Evolutionary conservation across 1,140 invertebrate genomes (phyloP).

Genomic region (Scylla paramamosain): DNA sequence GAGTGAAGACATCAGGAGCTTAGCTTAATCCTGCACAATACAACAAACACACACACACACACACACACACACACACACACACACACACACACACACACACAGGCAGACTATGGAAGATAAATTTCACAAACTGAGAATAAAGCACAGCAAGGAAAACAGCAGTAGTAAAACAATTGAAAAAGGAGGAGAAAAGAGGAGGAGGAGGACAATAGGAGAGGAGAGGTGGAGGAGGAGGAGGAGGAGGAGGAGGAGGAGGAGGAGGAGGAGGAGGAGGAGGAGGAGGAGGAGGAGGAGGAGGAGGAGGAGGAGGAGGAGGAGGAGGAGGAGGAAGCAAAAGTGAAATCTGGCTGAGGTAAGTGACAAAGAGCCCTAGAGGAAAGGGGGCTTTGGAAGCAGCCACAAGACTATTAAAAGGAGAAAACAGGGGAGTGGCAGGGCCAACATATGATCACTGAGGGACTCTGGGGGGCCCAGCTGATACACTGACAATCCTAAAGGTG

Average conservation of each 20-base stretch:
- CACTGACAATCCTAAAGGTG: neutral
- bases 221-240: conserved; percentile 18
- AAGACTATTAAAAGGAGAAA: no score
- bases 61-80: no score
- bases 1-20: no score
- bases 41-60: no score
- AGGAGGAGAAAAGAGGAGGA: neutral
- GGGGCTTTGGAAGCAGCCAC: neutral
- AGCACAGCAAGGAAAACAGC: no score
- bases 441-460: conserved; percentile 8
- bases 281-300: neutral
- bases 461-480: neutral
- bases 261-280: neutral
- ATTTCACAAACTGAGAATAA: no score
- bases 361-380: neutral
- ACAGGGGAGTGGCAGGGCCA: neutral
- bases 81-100: no score
- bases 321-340: neutral
- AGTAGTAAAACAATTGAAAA: no score
- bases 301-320: neutral
- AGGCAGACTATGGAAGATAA: no score
- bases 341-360: neutral
- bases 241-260: neutral
- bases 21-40: no score
- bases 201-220: neutral